phyloP scores from a whole-genome alignment of 2,797 vertebrate genomes.

The Tragopan temminckii region DNA sequence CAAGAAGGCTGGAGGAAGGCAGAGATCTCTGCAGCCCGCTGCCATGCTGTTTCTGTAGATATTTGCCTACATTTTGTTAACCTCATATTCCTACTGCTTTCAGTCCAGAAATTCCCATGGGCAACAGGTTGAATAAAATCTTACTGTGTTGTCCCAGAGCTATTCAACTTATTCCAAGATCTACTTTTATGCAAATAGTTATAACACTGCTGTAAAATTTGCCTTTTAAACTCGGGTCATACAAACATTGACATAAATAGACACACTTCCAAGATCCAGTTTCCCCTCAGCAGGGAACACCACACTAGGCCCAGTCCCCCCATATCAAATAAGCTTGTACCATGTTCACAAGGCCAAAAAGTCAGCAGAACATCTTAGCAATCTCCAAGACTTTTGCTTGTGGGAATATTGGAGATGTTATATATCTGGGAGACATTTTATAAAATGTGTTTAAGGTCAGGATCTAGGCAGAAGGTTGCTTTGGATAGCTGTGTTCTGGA shows the following conservation, averaged over 20 bases:
- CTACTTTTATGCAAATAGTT: not conserved
- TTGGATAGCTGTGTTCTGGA: not conserved
- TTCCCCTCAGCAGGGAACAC: not conserved
- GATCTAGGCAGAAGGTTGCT: not conserved
- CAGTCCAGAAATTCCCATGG: not conserved
- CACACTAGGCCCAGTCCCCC: accelerated
- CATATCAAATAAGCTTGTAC: not conserved
- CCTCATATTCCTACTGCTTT: no score
- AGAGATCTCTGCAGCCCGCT: not conserved
- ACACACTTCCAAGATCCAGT: not conserved
- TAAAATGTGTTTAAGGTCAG: not conserved
- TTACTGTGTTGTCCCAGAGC: not conserved
- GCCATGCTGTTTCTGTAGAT: not conserved
- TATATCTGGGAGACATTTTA: not conserved
- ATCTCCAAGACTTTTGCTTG: not conserved
- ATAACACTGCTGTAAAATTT: not conserved
- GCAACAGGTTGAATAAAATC: not conserved
- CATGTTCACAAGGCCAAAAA: not conserved
- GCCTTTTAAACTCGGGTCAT: not conserved
- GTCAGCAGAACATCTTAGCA: not conserved
- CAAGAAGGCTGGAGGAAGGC: not conserved
- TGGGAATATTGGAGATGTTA: not conserved
- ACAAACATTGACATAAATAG: not conserved
- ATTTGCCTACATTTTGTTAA: not conserved
- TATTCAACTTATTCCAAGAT: not conserved